Base-by-base conservation (phyloP, 2,888 invertebrate genomes). In the Cantharis lateralis region DNA sequence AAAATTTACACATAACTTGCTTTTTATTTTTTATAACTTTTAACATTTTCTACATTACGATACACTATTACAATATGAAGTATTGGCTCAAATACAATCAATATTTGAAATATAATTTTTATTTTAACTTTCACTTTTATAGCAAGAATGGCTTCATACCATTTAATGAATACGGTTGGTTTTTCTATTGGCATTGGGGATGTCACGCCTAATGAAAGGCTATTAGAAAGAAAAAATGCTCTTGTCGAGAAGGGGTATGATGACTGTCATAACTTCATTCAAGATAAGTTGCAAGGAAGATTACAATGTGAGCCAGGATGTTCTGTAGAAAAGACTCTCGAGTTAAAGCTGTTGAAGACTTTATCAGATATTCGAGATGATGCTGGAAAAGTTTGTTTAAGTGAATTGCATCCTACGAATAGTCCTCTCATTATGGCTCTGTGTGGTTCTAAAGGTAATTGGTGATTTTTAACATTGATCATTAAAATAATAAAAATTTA, bases 401-500 rank as follows among this genome's bases (percentile, higher is more conserved):
- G 94, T n/a, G 96, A 96, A 85, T 89, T 98, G 15, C 95, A 95
- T 87, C 93, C 94, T 0, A 95, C 95, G 1, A 99, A 99, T 86
- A 96, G 98, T 81, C 98, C 99, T 0, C 91, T 99, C 9, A 95
- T 96, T 72, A 99, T 99, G 99, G 99, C 99, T 0, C 92, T 98
- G 63, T 98, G 97, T 79, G 99, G 99, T 0, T 99, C 99, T 0
- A 99, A 99, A 92, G 98, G 97, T 91, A 18, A 15, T 18, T 63
- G 13, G 4, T 9, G n/a, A n/a, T 48, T 48, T 48, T 48, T 48
- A n/a, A n/a, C n/a, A n/a, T 48, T 2, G 5, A 48, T n/a, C 16
- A 0, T 16, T 63, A 13, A 63, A 63, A 10, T 16, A 63, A 48
- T 48, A 48, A 48, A n/a, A n/a, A 48, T n/a, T 2, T n/a, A 48